A percentile compares a stretch with the other conserved stretches of the same genome.
phyloP scores from a whole-genome alignment of 2,113 vertebrate genomes.

The Pachycephala philippinensis region DNA sequence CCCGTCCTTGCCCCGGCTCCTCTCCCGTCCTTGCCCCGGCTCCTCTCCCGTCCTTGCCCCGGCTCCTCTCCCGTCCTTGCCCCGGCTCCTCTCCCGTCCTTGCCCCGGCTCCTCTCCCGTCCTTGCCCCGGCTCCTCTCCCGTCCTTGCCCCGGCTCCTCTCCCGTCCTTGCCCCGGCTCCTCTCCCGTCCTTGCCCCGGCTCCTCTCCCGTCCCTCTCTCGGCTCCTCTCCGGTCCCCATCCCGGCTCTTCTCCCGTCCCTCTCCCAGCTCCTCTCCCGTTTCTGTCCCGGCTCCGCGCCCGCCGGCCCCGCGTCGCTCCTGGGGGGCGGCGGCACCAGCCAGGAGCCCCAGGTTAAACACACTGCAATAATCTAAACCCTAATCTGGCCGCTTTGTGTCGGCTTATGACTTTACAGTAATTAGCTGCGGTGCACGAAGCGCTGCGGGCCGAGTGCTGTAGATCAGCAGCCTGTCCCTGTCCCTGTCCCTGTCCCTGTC shows the following conservation, averaged over 20 bases:
- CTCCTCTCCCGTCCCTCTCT: not conserved
- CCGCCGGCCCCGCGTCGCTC: not conserved
- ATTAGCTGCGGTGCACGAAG: not conserved
- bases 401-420: not conserved
- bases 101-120: rapidly evolving
- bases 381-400: not conserved
- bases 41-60: rapidly evolving
- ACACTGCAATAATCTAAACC: not conserved
- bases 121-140: rapidly evolving
- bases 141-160: not conserved
- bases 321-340: not conserved
- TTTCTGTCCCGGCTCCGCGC: not conserved
- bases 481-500: not conserved
- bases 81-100: too few relatives aligned
- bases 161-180: too few relatives aligned
- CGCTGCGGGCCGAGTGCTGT: rapidly evolving
- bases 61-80: not conserved
- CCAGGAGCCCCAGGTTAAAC: not conserved
- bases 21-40: not conserved
- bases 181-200: not conserved
- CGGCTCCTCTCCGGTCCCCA: too few relatives aligned
- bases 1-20: too few relatives aligned
- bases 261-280: not conserved
- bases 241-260: not conserved
- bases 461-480: not conserved